These are phyloP conservation scores for Lytechinus pictus DNA, from an alignment of 35 echinoderm and acorn worm species.

Conservation along the genomic window DNA sequence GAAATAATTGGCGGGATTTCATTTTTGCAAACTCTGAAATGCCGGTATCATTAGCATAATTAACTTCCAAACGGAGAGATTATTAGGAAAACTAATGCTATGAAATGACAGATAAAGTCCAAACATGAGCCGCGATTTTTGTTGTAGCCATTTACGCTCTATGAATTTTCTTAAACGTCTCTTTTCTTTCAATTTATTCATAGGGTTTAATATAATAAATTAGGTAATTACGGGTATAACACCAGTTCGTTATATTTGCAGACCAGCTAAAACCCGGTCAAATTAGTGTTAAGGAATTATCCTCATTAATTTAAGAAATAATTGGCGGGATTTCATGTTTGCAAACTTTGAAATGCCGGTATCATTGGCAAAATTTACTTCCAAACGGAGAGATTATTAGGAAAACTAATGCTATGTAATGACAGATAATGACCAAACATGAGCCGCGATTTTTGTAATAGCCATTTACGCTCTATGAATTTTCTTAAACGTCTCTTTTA, in stretches of 20 bases:
- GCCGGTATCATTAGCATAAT: neutral
- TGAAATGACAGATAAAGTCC: neutral
- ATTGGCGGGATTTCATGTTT: neutral
- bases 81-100: neutral
- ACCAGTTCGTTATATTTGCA: neutral
- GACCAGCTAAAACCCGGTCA: neutral
- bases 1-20: neutral
- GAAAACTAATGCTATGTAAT: neutral
- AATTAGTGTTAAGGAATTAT: neutral
- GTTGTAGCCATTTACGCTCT: no score
- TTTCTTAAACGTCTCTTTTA: no score
- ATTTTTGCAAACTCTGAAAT: neutral
- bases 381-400: neutral
- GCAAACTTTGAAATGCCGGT: neutral
- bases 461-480: no score
- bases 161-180: no score
- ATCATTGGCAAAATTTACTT: neutral
- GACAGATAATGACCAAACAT: neutral
- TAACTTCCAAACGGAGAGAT: neutral
- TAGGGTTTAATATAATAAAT: neutral
- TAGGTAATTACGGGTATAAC: neutral
- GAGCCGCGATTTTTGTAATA: no score
- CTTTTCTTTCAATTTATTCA: no score
- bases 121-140: neutral
- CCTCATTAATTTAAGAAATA: neutral